These are phyloP conservation scores for Eptesicus fuscus DNA, from an alignment of 2,113 vertebrate species.

Conservation along the genomic window DNA sequence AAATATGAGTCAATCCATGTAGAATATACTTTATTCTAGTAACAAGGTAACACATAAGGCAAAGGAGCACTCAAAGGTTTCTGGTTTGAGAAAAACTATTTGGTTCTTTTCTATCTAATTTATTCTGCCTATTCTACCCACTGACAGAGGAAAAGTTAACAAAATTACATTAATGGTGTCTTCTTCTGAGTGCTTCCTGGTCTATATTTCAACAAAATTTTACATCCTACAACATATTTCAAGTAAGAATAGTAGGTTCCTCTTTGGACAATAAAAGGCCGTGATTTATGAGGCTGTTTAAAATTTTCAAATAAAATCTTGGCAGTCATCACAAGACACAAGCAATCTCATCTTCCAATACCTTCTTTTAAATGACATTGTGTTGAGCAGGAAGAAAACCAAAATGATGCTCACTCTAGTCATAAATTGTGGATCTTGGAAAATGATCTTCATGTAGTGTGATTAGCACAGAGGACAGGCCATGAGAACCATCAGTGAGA, in stretches of 20 bases:
- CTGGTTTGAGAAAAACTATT: neutral
- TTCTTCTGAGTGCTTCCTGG: neutral
- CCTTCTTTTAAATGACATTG: constrained; percentile 32
- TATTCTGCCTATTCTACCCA: neutral
- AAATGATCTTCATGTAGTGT: neutral
- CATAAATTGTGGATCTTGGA: neutral
- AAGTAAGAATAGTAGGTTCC: constrained; percentile 12
- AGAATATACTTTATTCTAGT: neutral
- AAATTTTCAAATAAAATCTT: constrained; percentile 40
- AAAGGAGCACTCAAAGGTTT: neutral
- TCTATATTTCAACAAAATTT: constrained; percentile 20
- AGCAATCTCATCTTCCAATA: constrained; percentile 22
- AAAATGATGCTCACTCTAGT: neutral
- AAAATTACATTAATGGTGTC: neutral
- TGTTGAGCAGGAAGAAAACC: constrained; percentile 12
- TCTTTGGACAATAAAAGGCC: neutral
- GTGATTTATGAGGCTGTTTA: constrained; percentile 1
- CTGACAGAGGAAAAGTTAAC: neutral
- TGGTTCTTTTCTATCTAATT: neutral
- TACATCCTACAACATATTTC: neutral
- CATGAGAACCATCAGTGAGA: neutral
- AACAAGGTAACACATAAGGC: neutral
- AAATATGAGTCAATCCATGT: neutral
- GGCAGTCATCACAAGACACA: constrained; percentile 44
- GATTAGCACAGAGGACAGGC: neutral